phyloP scores from a whole-genome alignment of 2,888 invertebrate species.

The Leucophenga maculata region DNA sequence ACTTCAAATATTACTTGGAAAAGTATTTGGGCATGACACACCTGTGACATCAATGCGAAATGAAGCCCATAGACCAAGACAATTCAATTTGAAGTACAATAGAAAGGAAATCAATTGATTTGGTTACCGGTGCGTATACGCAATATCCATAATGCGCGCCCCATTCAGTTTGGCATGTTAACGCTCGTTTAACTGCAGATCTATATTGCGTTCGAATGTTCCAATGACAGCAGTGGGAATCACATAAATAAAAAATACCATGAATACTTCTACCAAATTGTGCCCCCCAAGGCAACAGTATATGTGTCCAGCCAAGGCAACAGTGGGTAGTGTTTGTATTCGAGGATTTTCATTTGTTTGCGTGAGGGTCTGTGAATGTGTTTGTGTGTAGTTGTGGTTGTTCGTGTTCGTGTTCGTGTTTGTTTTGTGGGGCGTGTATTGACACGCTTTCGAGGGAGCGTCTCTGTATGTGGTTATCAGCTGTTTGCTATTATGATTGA shows the following conservation, averaged over 20 bases:
- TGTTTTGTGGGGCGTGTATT: conserved; percentile 3
- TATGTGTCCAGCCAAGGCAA: too few relatives aligned
- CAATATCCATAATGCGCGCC: conserved; percentile 15
- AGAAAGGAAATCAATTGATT: conserved; percentile 1
- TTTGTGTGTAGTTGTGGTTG: conserved; percentile 38
- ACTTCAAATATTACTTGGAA: too few relatives aligned
- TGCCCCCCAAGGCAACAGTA: background rate
- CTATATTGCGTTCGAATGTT: background rate
- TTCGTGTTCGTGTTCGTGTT: conserved; percentile 6
- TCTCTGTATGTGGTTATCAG: conserved; percentile 50
- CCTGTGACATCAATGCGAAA: background rate
- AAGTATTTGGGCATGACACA: background rate
- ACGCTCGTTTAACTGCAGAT: background rate
- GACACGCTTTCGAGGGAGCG: background rate
- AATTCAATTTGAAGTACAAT: conserved; percentile 13
- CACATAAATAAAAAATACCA: conserved; percentile 12
- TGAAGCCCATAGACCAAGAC: background rate
- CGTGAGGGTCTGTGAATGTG: conserved; percentile 37
- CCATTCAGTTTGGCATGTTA: too few relatives aligned
- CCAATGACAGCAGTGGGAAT: background rate
- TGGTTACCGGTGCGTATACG: conserved; percentile 13
- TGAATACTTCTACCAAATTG: conserved; percentile 14
- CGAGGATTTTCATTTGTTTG: background rate
- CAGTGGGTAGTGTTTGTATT: too few relatives aligned
- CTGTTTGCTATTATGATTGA: conserved; percentile 58